Evolutionary conservation across 2,888 invertebrate species (phyloP).

Genomic region (Cordilura impudica): DNA sequence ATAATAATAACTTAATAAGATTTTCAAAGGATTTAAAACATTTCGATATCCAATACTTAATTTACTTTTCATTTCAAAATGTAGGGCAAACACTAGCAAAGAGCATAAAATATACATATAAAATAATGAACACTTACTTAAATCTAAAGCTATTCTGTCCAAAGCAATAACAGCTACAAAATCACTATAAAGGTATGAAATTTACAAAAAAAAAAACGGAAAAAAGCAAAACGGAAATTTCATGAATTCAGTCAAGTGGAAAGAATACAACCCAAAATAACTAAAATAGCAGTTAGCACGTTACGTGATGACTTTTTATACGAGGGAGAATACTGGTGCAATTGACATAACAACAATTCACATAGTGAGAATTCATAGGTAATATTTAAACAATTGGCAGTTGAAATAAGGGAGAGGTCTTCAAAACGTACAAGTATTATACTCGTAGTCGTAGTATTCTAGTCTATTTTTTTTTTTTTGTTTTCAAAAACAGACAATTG

Average conservation of each 20-base stretch:
- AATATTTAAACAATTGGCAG: conserved; percentile 10
- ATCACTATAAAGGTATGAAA: conserved; percentile 23
- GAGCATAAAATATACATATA: background rate
- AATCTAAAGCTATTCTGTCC: conserved; percentile 11
- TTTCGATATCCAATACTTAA: too few relatives aligned
- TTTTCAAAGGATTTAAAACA: too few relatives aligned
- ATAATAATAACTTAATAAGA: too few relatives aligned
- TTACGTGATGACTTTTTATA: conserved; percentile 56
- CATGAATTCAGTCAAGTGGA: conserved; percentile 58
- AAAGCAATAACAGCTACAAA: background rate
- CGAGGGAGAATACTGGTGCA: conserved; percentile 15
- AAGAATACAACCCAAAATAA: conserved; percentile 12
- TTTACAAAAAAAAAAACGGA: conserved; percentile 20
- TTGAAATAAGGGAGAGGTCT: conserved; percentile 14
- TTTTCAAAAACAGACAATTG: conserved; percentile 48
- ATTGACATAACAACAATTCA: background rate
- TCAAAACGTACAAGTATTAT: background rate
- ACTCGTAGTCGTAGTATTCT: background rate
- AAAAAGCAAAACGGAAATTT: conserved; percentile 45
- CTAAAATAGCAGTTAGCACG: conserved; percentile 42
- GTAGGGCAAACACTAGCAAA: background rate
- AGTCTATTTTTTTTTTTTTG: conserved; percentile 17
- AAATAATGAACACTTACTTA: conserved; percentile 45
- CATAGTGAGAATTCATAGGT: conserved; percentile 18
- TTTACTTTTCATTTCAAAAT: too few relatives aligned